phyloP scores from a whole-genome alignment of 2,113 vertebrate genomes.

The Clarias batrachus region DNA sequence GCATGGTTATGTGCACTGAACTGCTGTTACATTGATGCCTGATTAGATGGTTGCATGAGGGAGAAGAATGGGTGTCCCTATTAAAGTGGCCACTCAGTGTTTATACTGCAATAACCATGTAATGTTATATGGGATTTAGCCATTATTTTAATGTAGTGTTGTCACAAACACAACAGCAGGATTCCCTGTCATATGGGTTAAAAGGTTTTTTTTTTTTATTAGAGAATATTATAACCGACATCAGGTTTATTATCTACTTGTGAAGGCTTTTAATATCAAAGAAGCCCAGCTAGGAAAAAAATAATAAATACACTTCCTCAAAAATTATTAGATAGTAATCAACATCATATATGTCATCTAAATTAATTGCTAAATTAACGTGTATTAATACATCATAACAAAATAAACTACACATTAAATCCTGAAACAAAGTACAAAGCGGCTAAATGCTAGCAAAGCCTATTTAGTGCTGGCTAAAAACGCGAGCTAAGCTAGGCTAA shows the following conservation, averaged over 20 bases:
- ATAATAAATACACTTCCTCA: neutral
- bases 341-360: neutral
- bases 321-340: neutral
- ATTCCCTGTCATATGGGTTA: too few relatives aligned
- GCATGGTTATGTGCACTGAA: neutral
- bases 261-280: constrained; percentile 5
- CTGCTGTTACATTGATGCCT: neutral
- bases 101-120: neutral
- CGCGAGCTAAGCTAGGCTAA: constrained; percentile 12
- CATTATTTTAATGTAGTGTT: neutral
- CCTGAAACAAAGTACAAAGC: neutral
- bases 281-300: neutral
- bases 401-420: neutral
- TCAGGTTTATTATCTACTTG: too few relatives aligned
- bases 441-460: constrained; percentile 8
- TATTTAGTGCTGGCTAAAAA: neutral
- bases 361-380: neutral
- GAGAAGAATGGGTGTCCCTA: neutral
- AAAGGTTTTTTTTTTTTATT: neutral
- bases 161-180: neutral
- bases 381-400: neutral
- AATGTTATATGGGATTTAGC: neutral
- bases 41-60: neutral
- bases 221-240: neutral
- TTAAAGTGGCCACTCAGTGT: neutral